phyloP scores from a whole-genome alignment of 2,888 invertebrate genomes.

The Drosophila melanosoma region DNA sequence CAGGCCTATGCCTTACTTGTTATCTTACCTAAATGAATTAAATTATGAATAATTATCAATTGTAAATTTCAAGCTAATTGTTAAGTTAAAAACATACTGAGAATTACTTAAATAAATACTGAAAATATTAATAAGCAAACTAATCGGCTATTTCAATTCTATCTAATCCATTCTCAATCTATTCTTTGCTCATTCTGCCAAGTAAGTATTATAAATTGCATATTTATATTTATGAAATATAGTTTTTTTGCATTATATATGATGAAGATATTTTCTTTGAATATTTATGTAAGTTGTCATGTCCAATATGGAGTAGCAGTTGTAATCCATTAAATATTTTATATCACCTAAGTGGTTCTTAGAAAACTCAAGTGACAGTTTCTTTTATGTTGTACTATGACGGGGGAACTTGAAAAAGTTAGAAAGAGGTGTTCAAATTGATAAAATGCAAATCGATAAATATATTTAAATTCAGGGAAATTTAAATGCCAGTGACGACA shows the following conservation, averaged over 20 bases:
- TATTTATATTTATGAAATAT: background rate
- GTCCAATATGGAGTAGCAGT: background rate
- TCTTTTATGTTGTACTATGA: background rate
- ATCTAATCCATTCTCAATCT: background rate
- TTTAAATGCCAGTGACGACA: background rate
- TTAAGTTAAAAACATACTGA: slow-evolving; percentile 63
- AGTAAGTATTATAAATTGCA: slow-evolving; percentile 30
- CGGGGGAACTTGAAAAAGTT: background rate
- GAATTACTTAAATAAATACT: slow-evolving; percentile 75
- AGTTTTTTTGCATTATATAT: background rate
- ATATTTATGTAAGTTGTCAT: background rate
- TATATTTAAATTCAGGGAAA: too few relatives aligned
- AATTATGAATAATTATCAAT: slow-evolving; percentile 37
- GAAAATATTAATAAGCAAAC: slow-evolving; percentile 67
- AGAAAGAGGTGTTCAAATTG: background rate
- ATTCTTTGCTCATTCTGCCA: background rate
- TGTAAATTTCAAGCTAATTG: slow-evolving; percentile 59
- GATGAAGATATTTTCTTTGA: background rate
- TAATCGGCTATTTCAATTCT: slow-evolving; percentile 1
- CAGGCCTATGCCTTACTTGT: slow-evolving; percentile 14
- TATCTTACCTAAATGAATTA: slow-evolving; percentile 17
- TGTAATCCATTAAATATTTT: background rate
- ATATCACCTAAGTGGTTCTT: background rate
- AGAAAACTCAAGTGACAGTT: background rate
- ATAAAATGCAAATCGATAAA: background rate